Evolutionary conservation across 1,140 invertebrate species (phyloP).

Genomic region (Trinorchestia longiramus): DNA sequence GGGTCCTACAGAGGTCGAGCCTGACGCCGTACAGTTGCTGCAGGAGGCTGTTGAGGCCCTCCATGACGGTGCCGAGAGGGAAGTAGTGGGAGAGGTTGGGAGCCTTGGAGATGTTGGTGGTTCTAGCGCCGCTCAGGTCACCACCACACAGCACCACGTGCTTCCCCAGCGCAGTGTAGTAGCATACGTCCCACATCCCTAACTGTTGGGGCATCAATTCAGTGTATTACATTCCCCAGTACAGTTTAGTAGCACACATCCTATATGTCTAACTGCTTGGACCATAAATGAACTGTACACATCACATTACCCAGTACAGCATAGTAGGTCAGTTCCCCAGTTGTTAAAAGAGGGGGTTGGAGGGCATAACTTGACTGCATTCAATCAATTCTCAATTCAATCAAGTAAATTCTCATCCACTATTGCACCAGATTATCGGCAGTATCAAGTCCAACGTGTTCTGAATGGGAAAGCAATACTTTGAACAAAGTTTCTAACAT

Average conservation of each 20-base stretch:
- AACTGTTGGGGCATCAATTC: slow-evolving; percentile 68
- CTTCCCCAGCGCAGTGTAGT: slow-evolving; percentile 81
- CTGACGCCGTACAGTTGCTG: slow-evolving; percentile 84
- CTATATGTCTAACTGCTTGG: slow-evolving; percentile 78
- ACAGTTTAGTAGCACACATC: slow-evolving; percentile 86
- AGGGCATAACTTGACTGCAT: too few relatives aligned
- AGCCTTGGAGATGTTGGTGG: slow-evolving; percentile 68
- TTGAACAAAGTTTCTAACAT: background rate
- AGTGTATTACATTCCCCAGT: slow-evolving; percentile 74
- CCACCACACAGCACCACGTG: slow-evolving; percentile 74
- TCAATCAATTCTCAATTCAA: too few relatives aligned
- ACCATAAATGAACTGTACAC: background rate
- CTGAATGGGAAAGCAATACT: background rate
- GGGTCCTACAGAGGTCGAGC: slow-evolving; percentile 73
- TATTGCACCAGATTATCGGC: background rate
- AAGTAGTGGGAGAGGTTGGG: slow-evolving; percentile 88
- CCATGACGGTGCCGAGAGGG: slow-evolving; percentile 94
- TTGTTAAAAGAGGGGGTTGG: too few relatives aligned
- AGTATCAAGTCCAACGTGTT: background rate
- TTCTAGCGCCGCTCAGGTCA: background rate
- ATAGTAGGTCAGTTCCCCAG: too few relatives aligned
- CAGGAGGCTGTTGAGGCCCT: slow-evolving; percentile 88
- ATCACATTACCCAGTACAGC: slow-evolving; percentile 77
- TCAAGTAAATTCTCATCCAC: too few relatives aligned
- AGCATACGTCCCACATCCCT: slow-evolving; percentile 87